A percentile compares a stretch with the other conserved stretches of the same genome.
These are phyloP conservation scores for Rutpela maculata DNA, from an alignment of 2,888 invertebrate genomes.

Conservation along the genomic window DNA sequence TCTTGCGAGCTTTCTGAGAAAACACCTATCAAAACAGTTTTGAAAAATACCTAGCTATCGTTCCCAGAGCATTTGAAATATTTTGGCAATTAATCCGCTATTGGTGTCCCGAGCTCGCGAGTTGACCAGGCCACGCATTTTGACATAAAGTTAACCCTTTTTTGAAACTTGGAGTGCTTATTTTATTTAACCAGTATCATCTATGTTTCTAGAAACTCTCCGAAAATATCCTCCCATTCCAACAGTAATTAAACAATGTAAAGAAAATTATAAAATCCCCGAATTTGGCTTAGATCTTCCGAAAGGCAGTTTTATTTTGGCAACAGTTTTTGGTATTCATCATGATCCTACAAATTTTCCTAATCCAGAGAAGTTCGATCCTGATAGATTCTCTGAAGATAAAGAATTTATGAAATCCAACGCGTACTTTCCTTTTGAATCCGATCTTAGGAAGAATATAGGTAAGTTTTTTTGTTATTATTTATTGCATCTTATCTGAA, in stretches of 20 bases:
- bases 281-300: conserved; percentile 44
- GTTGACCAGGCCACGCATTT: too few species aligned
- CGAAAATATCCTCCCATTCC: conserved; percentile 61
- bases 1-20: too few species aligned
- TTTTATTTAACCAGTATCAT: not conserved
- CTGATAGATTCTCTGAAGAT: conserved; percentile 60
- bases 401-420: conserved; percentile 41
- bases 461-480: conserved; percentile 39
- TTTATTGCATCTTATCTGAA: not conserved
- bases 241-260: conserved; percentile 48
- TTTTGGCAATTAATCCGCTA: too few species aligned
- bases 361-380: conserved; percentile 61
- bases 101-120: too few species aligned
- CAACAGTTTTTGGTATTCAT: conserved; percentile 60
- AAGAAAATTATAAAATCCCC: conserved; percentile 37
- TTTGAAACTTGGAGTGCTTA: too few species aligned
- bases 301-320: conserved; percentile 51
- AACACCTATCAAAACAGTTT: too few species aligned
- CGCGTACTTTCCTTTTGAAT: conserved; percentile 58
- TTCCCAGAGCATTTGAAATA: too few species aligned
- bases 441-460: conserved; percentile 43
- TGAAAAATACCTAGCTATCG: too few species aligned
- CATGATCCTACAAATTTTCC: conserved; percentile 57
- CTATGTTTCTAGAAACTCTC: conserved; percentile 58
- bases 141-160: too few species aligned